Percentiles rank a stretch among this genome's conserved stretches.
Conservation (phyloP, 2,113 vertebrate species). For the Oryzias melastigma region DNA sequence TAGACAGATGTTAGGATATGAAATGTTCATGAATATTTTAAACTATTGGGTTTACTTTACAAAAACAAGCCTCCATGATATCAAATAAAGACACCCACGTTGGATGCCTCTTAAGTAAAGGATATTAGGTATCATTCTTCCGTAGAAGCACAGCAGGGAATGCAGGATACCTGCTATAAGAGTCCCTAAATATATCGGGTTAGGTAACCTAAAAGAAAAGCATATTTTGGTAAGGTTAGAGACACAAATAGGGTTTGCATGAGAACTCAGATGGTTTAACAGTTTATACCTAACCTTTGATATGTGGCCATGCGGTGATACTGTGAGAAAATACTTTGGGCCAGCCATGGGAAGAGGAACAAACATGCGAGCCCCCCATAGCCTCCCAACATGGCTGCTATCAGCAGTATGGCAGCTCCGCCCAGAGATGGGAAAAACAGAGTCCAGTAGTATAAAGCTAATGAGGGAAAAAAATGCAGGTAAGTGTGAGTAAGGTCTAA, state of each 20-base stretch:
- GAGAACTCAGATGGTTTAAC: background rate
- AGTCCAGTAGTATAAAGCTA: slow-evolving; percentile 78
- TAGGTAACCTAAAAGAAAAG: slow-evolving; percentile 71
- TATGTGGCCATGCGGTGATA: slow-evolving; percentile 78
- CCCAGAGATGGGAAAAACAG: slow-evolving; percentile 73
- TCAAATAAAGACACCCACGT: no score
- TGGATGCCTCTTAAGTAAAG: slow-evolving; percentile 47
- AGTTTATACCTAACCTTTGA: slow-evolving; percentile 67
- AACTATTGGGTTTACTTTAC: background rate
- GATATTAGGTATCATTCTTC: slow-evolving; percentile 80
- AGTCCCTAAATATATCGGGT: slow-evolving; percentile 79
- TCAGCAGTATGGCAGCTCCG: slow-evolving; percentile 72
- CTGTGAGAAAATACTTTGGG: slow-evolving; percentile 76
- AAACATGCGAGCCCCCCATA: slow-evolving; percentile 72
- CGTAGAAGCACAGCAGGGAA: slow-evolving; percentile 77
- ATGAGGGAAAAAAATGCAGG: slow-evolving; percentile 8
- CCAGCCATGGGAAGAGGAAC: slow-evolving; percentile 77
- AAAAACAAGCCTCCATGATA: background rate
- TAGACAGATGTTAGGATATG: no score
- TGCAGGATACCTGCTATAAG: slow-evolving; percentile 76
- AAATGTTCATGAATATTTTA: no score
- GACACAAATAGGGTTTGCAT: background rate
- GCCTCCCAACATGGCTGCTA: slow-evolving; percentile 69
- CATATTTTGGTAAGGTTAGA: slow-evolving; percentile 3
- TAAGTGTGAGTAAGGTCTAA: background rate